Evolutionary conservation across 2,113 vertebrate genomes (phyloP), one percentile per base, ranked within the genome.

Genomic region (Macroglossus sobrinus): DNA sequence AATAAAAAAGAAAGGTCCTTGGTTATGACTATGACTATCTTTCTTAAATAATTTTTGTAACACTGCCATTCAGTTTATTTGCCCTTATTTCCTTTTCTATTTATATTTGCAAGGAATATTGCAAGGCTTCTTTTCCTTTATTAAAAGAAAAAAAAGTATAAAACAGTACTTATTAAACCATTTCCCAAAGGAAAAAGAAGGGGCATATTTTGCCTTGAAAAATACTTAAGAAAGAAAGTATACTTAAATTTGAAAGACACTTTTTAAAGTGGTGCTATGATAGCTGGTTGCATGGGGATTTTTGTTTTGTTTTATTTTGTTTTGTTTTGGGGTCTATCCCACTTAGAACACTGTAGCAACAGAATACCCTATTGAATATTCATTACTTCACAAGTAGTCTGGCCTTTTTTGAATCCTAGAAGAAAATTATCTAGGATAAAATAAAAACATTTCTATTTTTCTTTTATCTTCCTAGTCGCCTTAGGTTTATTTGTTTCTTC

Each of bases 361-460:
- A 63, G 26, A 96, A 84, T 74, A 24, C 15, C 7, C 38, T 57
- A n/a, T 71, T 94, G 64, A 87, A 45, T 85, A 94, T 96, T 81
- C 10, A 72, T 76, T 88, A 68, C 14, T 90, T 97, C 43, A 75
- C 45, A 93, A 66, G 43, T 89, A 86, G 43, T 68, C 24, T 64
- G 50, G 57, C 21, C 91, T 85, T 91, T 87, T 21, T 22, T 76
- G 30, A 94, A 63, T 88, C 8, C 22, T 28, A 63, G 33, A 66
- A 91, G 93, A 86, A 69, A 96, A 85, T 94, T 26, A 93, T 71
- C 30, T 81, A 75, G 40, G 14, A 61, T 90, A 55, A 95, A 93
- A 75, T 6, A 30, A 84, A 95, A 81, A 8, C 21, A 30, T 82
- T 91, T 91, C 5, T 82, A 11, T 35, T 84, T 90, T 90, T 96